phyloP scores from a whole-genome alignment of 2,888 invertebrate species.

The Keiferia lycopersicella region DNA sequence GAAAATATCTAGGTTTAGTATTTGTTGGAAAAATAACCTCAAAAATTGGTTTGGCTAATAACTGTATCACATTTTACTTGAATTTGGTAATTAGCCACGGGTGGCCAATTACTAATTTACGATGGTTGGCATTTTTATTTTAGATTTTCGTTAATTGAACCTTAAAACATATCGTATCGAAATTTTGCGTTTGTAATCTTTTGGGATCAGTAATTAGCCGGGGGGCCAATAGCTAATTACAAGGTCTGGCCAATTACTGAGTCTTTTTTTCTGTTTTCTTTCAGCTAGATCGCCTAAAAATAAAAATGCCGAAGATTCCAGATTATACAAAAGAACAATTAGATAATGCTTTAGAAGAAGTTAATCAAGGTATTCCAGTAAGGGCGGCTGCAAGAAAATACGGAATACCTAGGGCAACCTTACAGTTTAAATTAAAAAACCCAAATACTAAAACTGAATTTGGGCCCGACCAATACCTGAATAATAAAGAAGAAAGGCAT shows the following conservation, averaged over 20 bases:
- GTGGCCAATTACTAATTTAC: neutral
- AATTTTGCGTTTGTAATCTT: neutral
- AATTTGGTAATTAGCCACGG: neutral
- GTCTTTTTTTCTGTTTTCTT: slow-evolving; percentile 19
- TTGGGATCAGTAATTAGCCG: neutral
- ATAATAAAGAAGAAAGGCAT: slow-evolving; percentile 20
- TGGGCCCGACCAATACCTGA: slow-evolving; percentile 23
- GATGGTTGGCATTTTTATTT: neutral
- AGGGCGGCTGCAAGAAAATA: slow-evolving; percentile 21
- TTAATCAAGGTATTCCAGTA: slow-evolving; percentile 14
- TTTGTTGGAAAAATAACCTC: neutral
- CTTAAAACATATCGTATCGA: neutral
- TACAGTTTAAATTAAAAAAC: slow-evolving; percentile 25
- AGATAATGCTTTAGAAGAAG: slow-evolving; percentile 21
- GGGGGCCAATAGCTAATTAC: slow-evolving; percentile 9
- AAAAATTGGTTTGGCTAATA: neutral
- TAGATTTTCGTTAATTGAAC: neutral
- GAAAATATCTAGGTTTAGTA: neutral
- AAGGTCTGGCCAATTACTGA: slow-evolving; percentile 11
- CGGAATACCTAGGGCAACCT: slow-evolving; percentile 19
- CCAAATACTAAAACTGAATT: slow-evolving; percentile 10
- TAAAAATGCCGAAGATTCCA: slow-evolving; percentile 21
- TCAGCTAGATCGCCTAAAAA: slow-evolving; percentile 2
- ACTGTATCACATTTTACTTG: neutral
- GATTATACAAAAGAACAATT: slow-evolving; percentile 20